Conservation (phyloP, 1,140 invertebrate genomes). For the Drosophila santomea region DNA sequence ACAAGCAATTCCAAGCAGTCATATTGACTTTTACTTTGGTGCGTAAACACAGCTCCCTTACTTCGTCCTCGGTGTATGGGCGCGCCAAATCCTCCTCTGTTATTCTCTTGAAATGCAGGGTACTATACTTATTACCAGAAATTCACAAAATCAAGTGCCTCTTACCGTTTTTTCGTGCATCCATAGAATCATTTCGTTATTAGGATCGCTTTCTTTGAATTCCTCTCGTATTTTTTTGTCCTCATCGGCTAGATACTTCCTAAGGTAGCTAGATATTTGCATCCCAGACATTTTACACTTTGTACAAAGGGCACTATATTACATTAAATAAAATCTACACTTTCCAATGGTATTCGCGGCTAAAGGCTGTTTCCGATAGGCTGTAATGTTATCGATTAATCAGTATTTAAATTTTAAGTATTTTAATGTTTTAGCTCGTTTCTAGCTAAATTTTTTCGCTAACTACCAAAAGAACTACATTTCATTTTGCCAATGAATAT, state of each 20-base stretch:
- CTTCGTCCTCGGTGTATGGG: slow-evolving; percentile 20
- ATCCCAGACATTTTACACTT: neutral
- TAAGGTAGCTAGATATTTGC: neutral
- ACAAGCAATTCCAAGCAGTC: slow-evolving; percentile 38
- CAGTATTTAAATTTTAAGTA: neutral
- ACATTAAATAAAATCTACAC: too few relatives aligned
- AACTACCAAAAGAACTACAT: too few relatives aligned
- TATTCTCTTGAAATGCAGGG: slow-evolving; percentile 30
- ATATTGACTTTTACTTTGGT: slow-evolving; percentile 52
- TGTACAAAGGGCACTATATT: too few relatives aligned
- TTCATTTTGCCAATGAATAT: too few relatives aligned
- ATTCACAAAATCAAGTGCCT: neutral
- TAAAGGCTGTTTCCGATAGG: too few relatives aligned
- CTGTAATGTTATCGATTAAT: neutral
- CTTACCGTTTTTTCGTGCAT: slow-evolving; percentile 6
- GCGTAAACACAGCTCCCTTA: slow-evolving; percentile 37
- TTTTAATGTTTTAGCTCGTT: neutral
- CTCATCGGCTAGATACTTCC: neutral
- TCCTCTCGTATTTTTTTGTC: neutral
- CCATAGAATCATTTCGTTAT: neutral
- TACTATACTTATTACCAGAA: neutral
- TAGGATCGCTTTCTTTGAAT: neutral
- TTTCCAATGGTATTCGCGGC: too few relatives aligned
- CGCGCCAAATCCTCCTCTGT: slow-evolving; percentile 45
- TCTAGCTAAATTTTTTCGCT: neutral